These are phyloP conservation scores for Loris lydekkerianus DNA, from an alignment of 2,797 vertebrate species.

Conservation along the genomic window DNA sequence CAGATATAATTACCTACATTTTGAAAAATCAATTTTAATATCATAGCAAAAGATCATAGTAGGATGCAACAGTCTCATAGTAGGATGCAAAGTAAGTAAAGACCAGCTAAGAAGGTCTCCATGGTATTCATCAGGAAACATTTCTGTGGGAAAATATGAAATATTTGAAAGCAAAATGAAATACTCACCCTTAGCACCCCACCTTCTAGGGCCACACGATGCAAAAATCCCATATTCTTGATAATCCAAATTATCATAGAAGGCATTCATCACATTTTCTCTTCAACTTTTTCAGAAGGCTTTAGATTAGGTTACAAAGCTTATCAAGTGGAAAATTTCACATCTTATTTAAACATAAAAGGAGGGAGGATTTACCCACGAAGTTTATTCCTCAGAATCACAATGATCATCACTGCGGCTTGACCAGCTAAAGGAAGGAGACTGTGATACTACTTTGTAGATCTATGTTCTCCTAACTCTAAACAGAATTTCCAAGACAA, in stretches of 20 bases:
- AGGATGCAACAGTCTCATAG: background rate
- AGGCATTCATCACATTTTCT: slow-evolving; percentile 37
- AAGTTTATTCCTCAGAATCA: slow-evolving; percentile 6
- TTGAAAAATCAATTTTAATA: slow-evolving; percentile 15
- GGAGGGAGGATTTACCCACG: background rate
- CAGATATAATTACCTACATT: background rate
- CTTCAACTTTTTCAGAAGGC: background rate
- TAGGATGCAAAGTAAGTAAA: background rate
- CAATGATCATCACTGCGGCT: background rate
- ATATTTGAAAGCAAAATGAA: slow-evolving; percentile 63
- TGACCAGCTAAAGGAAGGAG: background rate
- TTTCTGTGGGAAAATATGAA: slow-evolving; percentile 47
- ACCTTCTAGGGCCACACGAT: background rate
- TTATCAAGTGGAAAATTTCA: slow-evolving; percentile 28
- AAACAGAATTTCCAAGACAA: slow-evolving; percentile 48
- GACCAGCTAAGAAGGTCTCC: background rate
- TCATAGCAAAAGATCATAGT: slow-evolving; percentile 28
- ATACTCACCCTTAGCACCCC: background rate
- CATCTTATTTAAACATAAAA: background rate
- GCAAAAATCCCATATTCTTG: background rate
- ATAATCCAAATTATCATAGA: background rate
- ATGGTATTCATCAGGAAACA: background rate
- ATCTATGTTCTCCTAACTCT: background rate
- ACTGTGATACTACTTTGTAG: background rate
- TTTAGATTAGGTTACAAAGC: slow-evolving; percentile 25